Conservation (phyloP, 2,797 vertebrate species). For the Acanthis flammea region DNA sequence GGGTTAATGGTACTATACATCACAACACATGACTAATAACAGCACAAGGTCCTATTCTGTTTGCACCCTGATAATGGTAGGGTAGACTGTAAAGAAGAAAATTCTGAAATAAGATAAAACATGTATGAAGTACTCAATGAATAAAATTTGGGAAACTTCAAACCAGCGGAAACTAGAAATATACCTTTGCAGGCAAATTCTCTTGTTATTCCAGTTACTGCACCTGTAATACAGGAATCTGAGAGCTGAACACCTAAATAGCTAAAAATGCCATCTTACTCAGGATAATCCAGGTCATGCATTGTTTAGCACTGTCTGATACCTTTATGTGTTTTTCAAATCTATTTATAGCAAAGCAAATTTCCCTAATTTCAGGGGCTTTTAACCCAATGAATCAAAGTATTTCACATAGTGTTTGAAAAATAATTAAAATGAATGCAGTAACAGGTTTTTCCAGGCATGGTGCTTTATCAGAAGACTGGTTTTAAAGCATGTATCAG, state of each 20-base stretch:
- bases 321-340: background rate
- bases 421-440: background rate
- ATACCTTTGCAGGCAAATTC: background rate
- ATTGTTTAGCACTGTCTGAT: background rate
- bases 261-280: background rate
- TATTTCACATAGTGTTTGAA: background rate
- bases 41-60: background rate
- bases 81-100: background rate
- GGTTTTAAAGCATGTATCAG: background rate
- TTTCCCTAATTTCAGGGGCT: background rate
- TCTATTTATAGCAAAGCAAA: background rate
- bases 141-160: background rate
- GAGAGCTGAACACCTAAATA: background rate
- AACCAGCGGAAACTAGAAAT: background rate
- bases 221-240: background rate
- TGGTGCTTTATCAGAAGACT: background rate
- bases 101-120: background rate
- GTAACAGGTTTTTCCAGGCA: background rate
- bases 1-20: background rate
- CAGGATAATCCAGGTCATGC: background rate
- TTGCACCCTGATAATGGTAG: background rate
- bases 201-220: background rate
- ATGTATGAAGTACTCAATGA: background rate
- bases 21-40: background rate
- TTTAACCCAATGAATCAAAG: background rate